phyloP scores from a whole-genome alignment of 2,888 invertebrate species.

The Xestia xanthographa region DNA sequence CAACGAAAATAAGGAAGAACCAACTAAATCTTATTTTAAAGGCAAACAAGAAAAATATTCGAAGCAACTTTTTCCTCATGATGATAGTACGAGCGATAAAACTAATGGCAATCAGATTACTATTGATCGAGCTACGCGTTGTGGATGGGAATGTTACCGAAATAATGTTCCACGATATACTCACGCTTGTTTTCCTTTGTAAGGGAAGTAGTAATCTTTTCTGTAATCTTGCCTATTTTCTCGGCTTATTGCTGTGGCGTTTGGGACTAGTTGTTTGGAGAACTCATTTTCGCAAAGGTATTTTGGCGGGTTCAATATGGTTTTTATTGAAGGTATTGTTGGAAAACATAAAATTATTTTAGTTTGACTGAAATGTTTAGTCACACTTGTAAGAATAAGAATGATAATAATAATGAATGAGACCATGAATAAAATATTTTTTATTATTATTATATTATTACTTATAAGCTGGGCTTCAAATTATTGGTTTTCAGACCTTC shows the following conservation, averaged over 20 bases:
- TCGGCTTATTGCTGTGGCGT: slow-evolving; percentile 41
- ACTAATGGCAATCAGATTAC: slow-evolving; percentile 67
- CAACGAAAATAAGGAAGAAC: background rate
- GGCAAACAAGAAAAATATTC: slow-evolving; percentile 47
- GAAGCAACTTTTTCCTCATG: slow-evolving; percentile 55
- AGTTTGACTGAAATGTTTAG: background rate
- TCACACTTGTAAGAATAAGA: background rate
- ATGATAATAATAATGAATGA: too few species aligned
- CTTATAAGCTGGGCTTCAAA: too few species aligned
- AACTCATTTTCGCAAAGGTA: slow-evolving; percentile 1
- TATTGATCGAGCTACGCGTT: slow-evolving; percentile 61
- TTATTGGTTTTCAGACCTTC: background rate
- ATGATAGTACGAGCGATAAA: slow-evolving; percentile 62
- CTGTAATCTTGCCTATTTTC: slow-evolving; percentile 54
- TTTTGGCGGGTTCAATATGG: background rate
- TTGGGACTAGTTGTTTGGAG: slow-evolving; percentile 15
- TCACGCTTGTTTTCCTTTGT: slow-evolving; percentile 49
- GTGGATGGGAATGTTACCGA: slow-evolving; percentile 52
- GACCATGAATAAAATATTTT: too few species aligned
- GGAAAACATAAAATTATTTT: background rate
- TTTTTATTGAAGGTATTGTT: background rate
- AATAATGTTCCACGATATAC: slow-evolving; percentile 57
- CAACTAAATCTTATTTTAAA: slow-evolving; percentile 47
- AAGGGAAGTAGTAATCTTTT: slow-evolving; percentile 36
- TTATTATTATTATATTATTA: too few species aligned